phyloP scores from a whole-genome alignment of 2,888 invertebrate genomes.

The Xylota sylvarum region DNA sequence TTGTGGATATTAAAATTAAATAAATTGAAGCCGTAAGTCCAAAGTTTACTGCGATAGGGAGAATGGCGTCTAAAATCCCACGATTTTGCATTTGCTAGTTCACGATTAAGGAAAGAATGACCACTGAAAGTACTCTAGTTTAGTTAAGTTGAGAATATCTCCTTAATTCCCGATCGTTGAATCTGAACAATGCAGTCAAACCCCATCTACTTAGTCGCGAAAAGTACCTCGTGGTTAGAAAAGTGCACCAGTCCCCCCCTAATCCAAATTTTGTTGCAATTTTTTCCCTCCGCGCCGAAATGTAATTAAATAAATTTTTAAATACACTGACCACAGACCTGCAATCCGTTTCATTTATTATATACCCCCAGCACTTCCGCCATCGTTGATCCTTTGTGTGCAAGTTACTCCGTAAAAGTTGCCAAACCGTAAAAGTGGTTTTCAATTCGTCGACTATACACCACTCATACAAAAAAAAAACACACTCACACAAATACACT shows the following conservation, averaged over 20 bases:
- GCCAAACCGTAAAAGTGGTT: slow-evolving; percentile 73
- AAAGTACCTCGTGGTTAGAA: not conserved
- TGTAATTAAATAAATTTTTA: slow-evolving; percentile 69
- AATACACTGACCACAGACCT: slow-evolving; percentile 66
- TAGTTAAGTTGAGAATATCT: not conserved
- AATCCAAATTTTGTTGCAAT: slow-evolving; percentile 17
- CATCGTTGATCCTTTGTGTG: slow-evolving; percentile 47
- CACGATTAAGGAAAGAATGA: no score
- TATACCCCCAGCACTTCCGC: slow-evolving; percentile 28
- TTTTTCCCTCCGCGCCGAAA: slow-evolving; percentile 20
- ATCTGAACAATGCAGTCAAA: not conserved
- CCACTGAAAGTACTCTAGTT: not conserved
- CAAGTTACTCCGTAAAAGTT: slow-evolving; percentile 51
- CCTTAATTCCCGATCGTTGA: not conserved
- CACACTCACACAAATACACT: not conserved
- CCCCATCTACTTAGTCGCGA: not conserved
- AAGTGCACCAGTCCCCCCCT: slow-evolving; percentile 12
- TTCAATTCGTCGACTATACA: slow-evolving; percentile 57
- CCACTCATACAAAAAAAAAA: not conserved
- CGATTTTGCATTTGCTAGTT: no score
- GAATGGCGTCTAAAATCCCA: no score
- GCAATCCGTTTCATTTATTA: slow-evolving; percentile 49
- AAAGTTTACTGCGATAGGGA: no score
- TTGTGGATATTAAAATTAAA: no score
- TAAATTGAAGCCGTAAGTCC: no score